These are phyloP conservation scores for Pocillopora grandis DNA, from an alignment of 92 coral and sea anemone species.

Conservation along the genomic window DNA sequence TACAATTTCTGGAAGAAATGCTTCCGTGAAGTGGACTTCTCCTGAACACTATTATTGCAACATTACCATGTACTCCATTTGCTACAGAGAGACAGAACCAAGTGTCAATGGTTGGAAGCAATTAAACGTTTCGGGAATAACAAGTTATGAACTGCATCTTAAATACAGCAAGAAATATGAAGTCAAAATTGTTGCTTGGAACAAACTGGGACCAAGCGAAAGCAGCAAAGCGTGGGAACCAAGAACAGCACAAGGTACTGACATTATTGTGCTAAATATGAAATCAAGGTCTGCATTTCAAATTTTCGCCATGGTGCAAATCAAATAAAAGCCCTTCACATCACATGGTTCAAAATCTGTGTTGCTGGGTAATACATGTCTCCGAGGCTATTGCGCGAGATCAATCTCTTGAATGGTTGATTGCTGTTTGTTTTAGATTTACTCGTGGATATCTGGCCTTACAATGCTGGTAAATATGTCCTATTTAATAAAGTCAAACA, in stretches of 20 bases:
- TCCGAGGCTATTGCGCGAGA: too few relatives aligned
- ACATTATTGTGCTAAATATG: too few relatives aligned
- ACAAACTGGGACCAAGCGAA: slow-evolving; percentile 13
- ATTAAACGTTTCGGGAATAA: neutral
- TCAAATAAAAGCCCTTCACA: too few relatives aligned
- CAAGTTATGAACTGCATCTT: neutral
- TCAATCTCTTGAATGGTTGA: too few relatives aligned
- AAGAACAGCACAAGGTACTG: slow-evolving; percentile 3
- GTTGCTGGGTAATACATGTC: too few relatives aligned
- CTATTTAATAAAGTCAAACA: too few relatives aligned
- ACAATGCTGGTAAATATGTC: too few relatives aligned
- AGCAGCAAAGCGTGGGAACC: slow-evolving; percentile 2
- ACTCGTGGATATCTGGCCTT: too few relatives aligned
- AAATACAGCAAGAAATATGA: neutral
- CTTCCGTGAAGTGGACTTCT: neutral
- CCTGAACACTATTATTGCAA: neutral
- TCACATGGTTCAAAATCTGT: too few relatives aligned
- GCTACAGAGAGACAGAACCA: neutral
- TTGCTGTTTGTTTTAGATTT: too few relatives aligned
- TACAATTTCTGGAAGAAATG: neutral
- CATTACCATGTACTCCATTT: slow-evolving; percentile 4
- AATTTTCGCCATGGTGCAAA: too few relatives aligned
- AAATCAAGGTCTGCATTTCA: too few relatives aligned
- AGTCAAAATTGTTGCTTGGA: slow-evolving; percentile 16
- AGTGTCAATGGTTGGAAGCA: neutral